Percentiles rank a stretch among this genome's conserved stretches.
Conservation (phyloP, 30 jellyfish, hydroid and myxozoan genomes). For the Thelohanellus kitauei region DNA sequence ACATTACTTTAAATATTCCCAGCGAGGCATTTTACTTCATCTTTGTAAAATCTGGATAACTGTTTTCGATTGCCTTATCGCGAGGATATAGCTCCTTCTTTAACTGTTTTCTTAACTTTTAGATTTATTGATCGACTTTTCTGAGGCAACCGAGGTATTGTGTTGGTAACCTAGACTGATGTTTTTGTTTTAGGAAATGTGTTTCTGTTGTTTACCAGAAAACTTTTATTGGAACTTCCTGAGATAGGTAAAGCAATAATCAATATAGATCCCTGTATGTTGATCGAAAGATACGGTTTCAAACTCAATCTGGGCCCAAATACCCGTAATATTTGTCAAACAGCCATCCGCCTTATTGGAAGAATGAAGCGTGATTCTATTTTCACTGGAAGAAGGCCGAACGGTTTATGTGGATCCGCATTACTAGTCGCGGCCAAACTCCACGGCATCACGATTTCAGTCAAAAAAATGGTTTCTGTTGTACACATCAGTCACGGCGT, state of each 20-base stretch:
- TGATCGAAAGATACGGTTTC: constrained; percentile 64
- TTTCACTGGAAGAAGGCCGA: constrained; percentile 64
- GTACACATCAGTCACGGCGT: constrained; percentile 56
- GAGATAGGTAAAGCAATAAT: constrained; percentile 21
- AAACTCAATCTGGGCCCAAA: constrained; percentile 42
- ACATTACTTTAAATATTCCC: no score
- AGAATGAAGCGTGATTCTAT: constrained; percentile 86
- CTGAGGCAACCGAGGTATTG: constrained; percentile 61
- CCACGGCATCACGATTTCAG: constrained; percentile 31
- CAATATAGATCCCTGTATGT: constrained; percentile 43
- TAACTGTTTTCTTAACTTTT: no score
- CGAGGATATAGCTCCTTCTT: no score
- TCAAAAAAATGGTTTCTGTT: constrained; percentile 27
- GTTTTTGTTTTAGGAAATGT: constrained; percentile 46
- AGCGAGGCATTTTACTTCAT: no score
- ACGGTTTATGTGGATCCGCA: constrained; percentile 94
- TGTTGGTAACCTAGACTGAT: constrained; percentile 18
- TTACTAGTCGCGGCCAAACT: constrained; percentile 63
- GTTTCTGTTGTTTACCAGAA: constrained; percentile 29
- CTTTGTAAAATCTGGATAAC: no score
- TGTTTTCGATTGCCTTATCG: no score
- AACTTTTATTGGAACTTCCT: constrained; percentile 45
- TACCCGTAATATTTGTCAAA: constrained; percentile 37
- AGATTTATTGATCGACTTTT: constrained; percentile 41
- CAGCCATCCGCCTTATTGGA: constrained; percentile 51